These are phyloP conservation scores for Acanthosoma haemorrhoidale DNA, from an alignment of 2,888 invertebrate species.

Conservation along the genomic window DNA sequence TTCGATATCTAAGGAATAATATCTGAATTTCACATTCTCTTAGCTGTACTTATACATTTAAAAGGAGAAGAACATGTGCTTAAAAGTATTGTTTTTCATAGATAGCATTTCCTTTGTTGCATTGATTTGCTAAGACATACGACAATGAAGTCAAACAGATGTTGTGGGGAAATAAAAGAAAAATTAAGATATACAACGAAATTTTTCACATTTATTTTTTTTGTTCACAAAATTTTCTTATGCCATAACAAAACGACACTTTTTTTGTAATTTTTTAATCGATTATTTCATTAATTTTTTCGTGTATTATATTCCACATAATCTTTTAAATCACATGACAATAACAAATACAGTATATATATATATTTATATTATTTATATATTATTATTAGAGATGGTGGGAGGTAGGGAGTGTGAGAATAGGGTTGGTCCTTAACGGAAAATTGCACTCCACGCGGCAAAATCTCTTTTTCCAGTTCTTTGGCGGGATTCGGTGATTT, in stretches of 20 bases:
- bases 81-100: too few species aligned
- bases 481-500: not conserved
- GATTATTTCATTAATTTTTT: slow-evolving; percentile 8
- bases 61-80: too few species aligned
- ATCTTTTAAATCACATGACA: slow-evolving; percentile 30
- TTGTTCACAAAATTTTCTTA: slow-evolving; percentile 26
- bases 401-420: slow-evolving; percentile 28
- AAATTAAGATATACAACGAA: slow-evolving; percentile 20
- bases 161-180: not conserved
- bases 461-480: slow-evolving; percentile 20
- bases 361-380: slow-evolving; percentile 20
- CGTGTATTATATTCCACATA: slow-evolving; percentile 25
- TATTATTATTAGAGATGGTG: slow-evolving; percentile 18
- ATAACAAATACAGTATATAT: slow-evolving; percentile 29
- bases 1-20: too few species aligned
- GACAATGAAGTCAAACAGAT: not conserved
- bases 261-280: not conserved
- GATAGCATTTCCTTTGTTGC: too few species aligned
- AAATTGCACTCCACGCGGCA: slow-evolving; percentile 26
- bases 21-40: too few species aligned
- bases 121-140: too few species aligned
- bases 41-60: too few species aligned
- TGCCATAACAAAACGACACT: slow-evolving; percentile 29
- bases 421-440: slow-evolving; percentile 9
- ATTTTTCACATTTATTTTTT: slow-evolving; percentile 25